A percentile compares a stretch with the other conserved stretches of the same genome.
Evolutionary conservation across 2,888 invertebrate species (phyloP).

Genomic region (Cynaeus angustus): DNA sequence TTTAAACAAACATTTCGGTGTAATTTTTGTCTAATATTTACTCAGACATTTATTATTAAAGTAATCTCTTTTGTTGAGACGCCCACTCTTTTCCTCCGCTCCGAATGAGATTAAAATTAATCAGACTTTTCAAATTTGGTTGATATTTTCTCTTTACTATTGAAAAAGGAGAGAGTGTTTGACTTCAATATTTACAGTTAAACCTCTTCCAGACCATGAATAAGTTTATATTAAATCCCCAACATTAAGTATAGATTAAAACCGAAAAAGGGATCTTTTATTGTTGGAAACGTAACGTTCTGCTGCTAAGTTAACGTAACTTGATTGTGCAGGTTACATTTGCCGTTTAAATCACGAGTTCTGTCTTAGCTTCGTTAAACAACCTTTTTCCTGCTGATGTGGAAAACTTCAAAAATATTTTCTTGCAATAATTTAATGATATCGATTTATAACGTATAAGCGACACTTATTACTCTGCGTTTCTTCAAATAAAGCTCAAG

Average conservation of each 20-base stretch:
- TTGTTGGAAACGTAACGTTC: no score
- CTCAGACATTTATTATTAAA: no score
- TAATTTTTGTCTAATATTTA: no score
- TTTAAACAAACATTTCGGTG: no score
- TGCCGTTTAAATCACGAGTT: no score
- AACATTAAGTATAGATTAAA: conserved; percentile 18
- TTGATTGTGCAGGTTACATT: no score
- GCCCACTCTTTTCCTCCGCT: no score
- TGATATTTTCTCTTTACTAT: conserved; percentile 5
- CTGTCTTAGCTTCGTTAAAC: no score
- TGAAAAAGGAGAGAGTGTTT: conserved; percentile 6
- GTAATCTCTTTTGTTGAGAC: no score
- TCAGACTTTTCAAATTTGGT: neutral
- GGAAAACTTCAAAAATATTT: neutral
- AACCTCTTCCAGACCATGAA: conserved; percentile 19
- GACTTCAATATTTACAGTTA: conserved; percentile 20
- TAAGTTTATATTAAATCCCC: conserved; percentile 13
- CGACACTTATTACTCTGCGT: conserved; percentile 24
- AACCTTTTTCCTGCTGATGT: no score
- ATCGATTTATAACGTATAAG: neutral
- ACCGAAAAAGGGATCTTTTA: conserved; percentile 1
- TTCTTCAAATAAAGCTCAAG: conserved; percentile 35
- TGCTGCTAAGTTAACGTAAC: no score
- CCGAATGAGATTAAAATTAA: conserved; percentile 1
- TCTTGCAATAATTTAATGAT: neutral